Evolutionary conservation across 1,140 invertebrate species (phyloP).

Genomic region (Hyphantria cunea): DNA sequence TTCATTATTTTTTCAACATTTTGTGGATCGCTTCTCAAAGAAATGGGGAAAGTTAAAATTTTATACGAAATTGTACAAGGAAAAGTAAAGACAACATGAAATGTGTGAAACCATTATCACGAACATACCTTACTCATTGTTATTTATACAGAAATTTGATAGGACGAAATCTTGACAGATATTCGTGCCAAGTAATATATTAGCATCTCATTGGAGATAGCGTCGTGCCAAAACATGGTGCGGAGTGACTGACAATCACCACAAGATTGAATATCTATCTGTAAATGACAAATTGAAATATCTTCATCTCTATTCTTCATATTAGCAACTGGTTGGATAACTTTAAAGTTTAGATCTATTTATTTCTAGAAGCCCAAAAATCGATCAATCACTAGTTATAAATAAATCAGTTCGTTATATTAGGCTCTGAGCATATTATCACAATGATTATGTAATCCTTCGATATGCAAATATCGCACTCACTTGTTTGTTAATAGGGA

Average conservation of each 20-base stretch:
- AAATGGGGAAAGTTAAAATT: conserved; percentile 8
- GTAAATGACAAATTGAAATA: conserved; percentile 42
- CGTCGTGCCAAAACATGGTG: conserved; percentile 50
- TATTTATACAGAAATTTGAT: conserved; percentile 58
- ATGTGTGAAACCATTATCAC: conserved; percentile 35
- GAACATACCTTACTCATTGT: conserved; percentile 32
- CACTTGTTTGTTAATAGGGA: conserved; percentile 20
- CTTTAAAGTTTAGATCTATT: conserved; percentile 8
- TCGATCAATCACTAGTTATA: conserved; percentile 18
- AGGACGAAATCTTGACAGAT: conserved; percentile 38
- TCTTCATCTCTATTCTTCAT: conserved; percentile 18
- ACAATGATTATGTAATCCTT: conserved; percentile 22
- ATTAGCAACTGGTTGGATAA: conserved; percentile 15
- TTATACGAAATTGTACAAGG: conserved; percentile 1
- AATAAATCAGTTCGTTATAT: conserved; percentile 21
- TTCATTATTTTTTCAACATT: neutral
- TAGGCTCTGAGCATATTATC: conserved; percentile 10
- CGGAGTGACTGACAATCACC: conserved; percentile 40
- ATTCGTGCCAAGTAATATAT: conserved; percentile 58
- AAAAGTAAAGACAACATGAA: conserved; percentile 41
- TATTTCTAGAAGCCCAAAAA: conserved; percentile 14
- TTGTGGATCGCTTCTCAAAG: conserved; percentile 25
- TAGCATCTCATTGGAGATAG: conserved; percentile 61
- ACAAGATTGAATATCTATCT: conserved; percentile 30
- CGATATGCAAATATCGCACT: conserved; percentile 26